Percentiles rank a stretch among this genome's conserved stretches.
These are phyloP conservation scores for Drosophila sechellia DNA, from an alignment of 1,140 invertebrate species.

Conservation along the genomic window DNA sequence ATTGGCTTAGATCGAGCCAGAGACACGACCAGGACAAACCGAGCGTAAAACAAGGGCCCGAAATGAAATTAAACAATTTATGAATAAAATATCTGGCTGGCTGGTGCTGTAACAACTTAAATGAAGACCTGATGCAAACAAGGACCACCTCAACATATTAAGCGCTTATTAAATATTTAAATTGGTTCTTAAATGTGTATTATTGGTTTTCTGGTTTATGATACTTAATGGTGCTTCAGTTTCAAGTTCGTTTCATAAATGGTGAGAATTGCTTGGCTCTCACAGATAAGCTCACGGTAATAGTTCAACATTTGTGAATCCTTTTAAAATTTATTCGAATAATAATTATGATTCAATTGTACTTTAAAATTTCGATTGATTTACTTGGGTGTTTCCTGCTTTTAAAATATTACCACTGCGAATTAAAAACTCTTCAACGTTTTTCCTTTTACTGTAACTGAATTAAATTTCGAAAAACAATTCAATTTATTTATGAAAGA, in stretches of 20 bases:
- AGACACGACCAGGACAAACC: slow-evolving; percentile 31
- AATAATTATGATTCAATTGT: too few species aligned
- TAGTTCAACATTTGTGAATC: neutral
- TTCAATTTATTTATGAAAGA: neutral
- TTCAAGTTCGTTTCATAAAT: neutral
- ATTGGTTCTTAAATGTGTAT: slow-evolving; percentile 3
- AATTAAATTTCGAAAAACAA: slow-evolving; percentile 5
- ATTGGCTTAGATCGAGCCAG: slow-evolving; percentile 43
- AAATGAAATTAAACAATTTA: slow-evolving; percentile 74
- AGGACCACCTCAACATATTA: neutral
- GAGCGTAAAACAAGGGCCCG: slow-evolving; percentile 34
- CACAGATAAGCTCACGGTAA: neutral
- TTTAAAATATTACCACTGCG: neutral
- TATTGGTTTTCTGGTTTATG: neutral
- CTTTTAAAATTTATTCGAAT: too few species aligned
- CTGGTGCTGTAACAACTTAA: slow-evolving; percentile 2
- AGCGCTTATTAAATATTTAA: slow-evolving; percentile 6
- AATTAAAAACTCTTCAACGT: neutral
- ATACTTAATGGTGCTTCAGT: neutral
- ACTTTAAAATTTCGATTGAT: too few species aligned
- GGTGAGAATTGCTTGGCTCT: neutral
- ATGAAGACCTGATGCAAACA: slow-evolving; percentile 3
- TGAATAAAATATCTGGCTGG: slow-evolving; percentile 44
- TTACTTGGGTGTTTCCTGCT: too few species aligned
- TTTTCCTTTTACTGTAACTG: neutral